These are phyloP conservation scores for Bradypodion pumilum DNA, from an alignment of 2,797 vertebrate genomes.

Conservation along the genomic window DNA sequence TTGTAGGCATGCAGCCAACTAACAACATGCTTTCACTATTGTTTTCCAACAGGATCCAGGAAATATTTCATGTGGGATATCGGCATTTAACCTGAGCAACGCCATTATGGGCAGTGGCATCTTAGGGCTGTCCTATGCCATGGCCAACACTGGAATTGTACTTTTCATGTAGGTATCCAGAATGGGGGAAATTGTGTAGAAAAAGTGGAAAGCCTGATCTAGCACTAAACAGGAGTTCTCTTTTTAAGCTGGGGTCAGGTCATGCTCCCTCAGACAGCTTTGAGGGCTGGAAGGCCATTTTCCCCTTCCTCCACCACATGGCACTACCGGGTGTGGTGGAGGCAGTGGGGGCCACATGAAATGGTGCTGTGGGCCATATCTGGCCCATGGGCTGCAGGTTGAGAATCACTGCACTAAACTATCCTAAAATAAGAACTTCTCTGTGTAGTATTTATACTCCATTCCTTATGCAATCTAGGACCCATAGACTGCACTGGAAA, in stretches of 20 bases:
- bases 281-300: too few species aligned
- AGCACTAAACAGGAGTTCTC: too few species aligned
- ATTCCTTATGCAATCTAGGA: neutral
- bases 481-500: too few species aligned
- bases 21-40: slow-evolving; percentile 36
- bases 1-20: slow-evolving; percentile 17
- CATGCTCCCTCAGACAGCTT: too few species aligned
- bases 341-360: too few species aligned
- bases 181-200: neutral
- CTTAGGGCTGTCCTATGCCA: slow-evolving; percentile 93
- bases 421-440: neutral
- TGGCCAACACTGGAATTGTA: slow-evolving; percentile 97
- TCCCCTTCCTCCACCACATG: too few species aligned
- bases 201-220: slow-evolving; percentile 12
- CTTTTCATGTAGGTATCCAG: slow-evolving; percentile 88
- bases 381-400: too few species aligned
- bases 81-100: slow-evolving; percentile 95
- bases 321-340: too few species aligned
- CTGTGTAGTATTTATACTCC: neutral
- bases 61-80: slow-evolving; percentile 93
- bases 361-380: too few species aligned
- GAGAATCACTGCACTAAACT: too few species aligned
- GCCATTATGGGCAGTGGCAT: slow-evolving; percentile 99
- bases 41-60: slow-evolving; percentile 84
- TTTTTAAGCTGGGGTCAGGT: too few species aligned